These are phyloP conservation scores for Lumbricus terrestris DNA, from an alignment of 2,888 invertebrate species.

Conservation along the genomic window DNA sequence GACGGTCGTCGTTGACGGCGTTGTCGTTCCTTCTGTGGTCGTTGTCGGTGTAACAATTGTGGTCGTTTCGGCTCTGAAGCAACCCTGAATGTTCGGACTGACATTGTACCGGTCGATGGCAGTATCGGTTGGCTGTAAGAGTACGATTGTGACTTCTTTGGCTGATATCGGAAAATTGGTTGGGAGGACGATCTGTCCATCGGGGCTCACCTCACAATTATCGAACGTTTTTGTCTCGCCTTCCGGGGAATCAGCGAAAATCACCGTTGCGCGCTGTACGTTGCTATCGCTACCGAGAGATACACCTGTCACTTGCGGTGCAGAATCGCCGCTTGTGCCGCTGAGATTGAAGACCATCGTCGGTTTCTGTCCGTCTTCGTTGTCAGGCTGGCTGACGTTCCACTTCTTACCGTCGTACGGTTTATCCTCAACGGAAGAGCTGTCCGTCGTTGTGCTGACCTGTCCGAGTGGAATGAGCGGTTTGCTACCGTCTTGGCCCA, in stretches of 20 bases:
- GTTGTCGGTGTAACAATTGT: background rate
- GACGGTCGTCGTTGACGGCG: background rate
- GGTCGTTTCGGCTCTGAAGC: no score
- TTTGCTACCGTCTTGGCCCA: background rate
- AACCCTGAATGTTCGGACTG: background rate
- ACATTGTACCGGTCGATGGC: background rate
- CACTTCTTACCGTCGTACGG: background rate
- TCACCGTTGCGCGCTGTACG: no score
- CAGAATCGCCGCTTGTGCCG: background rate
- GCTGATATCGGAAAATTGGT: background rate
- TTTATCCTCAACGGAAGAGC: background rate
- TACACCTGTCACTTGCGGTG: background rate
- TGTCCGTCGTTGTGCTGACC: background rate
- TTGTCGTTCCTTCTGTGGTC: background rate
- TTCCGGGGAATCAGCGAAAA: no score
- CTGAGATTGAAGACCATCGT: background rate
- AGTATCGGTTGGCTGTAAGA: background rate
- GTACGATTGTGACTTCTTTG: background rate
- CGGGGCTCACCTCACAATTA: background rate
- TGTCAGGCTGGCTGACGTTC: background rate
- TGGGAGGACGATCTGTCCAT: background rate
- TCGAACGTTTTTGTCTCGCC: background rate
- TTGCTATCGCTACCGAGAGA: no score
- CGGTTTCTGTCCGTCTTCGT: background rate
- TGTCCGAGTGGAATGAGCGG: background rate